Base-by-base conservation (phyloP, 2,113 vertebrate species). In the Astatoreochromis straeleni region DNA sequence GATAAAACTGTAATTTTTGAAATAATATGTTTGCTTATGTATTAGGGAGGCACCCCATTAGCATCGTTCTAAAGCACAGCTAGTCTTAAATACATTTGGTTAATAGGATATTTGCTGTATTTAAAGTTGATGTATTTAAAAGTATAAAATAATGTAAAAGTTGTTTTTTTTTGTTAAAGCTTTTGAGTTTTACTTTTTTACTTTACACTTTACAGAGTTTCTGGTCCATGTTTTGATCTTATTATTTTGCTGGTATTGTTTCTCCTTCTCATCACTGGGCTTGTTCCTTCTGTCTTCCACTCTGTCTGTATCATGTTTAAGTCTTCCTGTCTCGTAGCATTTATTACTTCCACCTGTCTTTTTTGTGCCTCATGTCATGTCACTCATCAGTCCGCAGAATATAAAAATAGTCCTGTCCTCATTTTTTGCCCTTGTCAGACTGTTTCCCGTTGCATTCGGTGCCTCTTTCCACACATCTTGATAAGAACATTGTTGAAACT, bases 91-190 rank as follows among this genome's bases (percentile, higher is more conserved):
- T 9, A 42, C 65, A 42, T 42, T 42, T 42, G 12, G 38, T 70
- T 24, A 70, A 40, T 26, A 26, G n/a, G 65, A 42, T 70, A 24
- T 70, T 70, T 70, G 65, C 38, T 42, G 12, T 7, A 38, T 68
- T 68, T 68, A 68, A 38, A 68, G 17, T 35, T 65, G 17, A 65
- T 70, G 38, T 38, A 38, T 68, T 38, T 68, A 68, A 21, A 68
- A 68, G 63, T 65, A 38, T 13, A 65, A 65, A 60, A 60, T 60
- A 60, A 60, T 33, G 57, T 60, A 33, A 60, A 60, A 33, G 58
- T 19, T 33, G 6, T 0, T 1, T 1, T 2, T 40, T 42, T 70
- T 42, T 40, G 35, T 5, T 40, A 14, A 68, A 21, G n/a, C 11
- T 9, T 40, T 68, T 40, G n/a, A 70, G 12, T 40, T 68, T 68